A percentile compares a stretch with the other conserved stretches of the same genome.
Conservation (phyloP, 2,797 vertebrate species). For the Thaleichthys pacificus region DNA sequence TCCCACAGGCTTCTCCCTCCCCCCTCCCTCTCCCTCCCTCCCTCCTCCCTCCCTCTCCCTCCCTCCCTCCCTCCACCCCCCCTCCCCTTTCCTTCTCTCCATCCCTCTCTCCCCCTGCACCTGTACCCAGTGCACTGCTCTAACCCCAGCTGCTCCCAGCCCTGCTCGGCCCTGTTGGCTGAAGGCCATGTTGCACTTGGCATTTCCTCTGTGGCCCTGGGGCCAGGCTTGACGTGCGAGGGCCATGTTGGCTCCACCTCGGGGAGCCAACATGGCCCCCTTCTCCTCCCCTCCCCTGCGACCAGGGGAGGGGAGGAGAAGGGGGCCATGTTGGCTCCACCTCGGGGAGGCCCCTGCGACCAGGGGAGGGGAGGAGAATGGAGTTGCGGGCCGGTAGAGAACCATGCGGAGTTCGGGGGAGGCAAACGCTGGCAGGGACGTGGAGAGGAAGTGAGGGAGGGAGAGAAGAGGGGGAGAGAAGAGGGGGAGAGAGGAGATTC, state of each 20-base stretch:
- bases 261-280: too few relatives aligned
- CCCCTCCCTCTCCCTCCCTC: constrained; percentile 18
- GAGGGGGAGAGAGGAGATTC: neutral
- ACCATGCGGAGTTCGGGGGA: constrained; percentile 58
- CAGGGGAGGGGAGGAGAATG: constrained; percentile 52
- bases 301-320: constrained; percentile 54
- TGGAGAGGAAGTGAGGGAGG: constrained; percentile 16
- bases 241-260: constrained; percentile 64
- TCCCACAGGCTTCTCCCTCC: constrained; percentile 61
- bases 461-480: neutral
- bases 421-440: constrained; percentile 55
- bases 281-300: too few relatives aligned
- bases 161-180: constrained; percentile 65
- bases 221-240: constrained; percentile 75
- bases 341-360: constrained; percentile 62
- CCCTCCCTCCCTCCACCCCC: constrained; percentile 29
- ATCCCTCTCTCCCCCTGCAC: constrained; percentile 66
- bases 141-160: constrained; percentile 71
- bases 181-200: constrained; percentile 78
- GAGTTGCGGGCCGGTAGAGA: constrained; percentile 54
- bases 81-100: constrained; percentile 2
- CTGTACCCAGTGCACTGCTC: constrained; percentile 67
- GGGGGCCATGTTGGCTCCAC: constrained; percentile 62
- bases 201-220: constrained; percentile 76
- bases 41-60: constrained; percentile 15